Percentiles rank a stretch among this genome's conserved stretches.
phyloP scores from a whole-genome alignment of 92 coral and sea anemone genomes.

The Porites cylindrica region DNA sequence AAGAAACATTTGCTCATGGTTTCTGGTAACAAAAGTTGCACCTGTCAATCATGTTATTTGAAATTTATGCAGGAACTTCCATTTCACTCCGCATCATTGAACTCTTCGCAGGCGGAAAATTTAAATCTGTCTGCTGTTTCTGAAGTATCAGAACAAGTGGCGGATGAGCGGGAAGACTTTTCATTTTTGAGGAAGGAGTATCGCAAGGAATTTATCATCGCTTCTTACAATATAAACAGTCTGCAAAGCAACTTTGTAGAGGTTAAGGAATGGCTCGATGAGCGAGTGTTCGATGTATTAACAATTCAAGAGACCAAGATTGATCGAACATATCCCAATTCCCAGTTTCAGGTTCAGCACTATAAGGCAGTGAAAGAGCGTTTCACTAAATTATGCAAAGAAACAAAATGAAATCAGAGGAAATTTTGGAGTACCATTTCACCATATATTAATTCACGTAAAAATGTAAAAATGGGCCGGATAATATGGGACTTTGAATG shows the following conservation, averaged over 20 bases:
- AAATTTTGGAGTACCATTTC: conserved; percentile 41
- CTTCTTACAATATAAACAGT: conserved; percentile 27
- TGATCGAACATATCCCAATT: conserved; percentile 46
- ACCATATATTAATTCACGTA: conserved; percentile 31
- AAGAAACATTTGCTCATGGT: neutral
- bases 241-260: conserved; percentile 50
- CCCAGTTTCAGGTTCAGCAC: conserved; percentile 46
- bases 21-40: conserved; percentile 7
- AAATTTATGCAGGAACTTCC: conserved; percentile 6
- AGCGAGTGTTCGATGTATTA: conserved; percentile 22
- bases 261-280: conserved; percentile 28
- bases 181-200: neutral
- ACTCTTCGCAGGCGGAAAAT: neutral
- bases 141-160: neutral
- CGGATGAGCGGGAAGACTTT: neutral
- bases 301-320: neutral
- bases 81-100: neutral
- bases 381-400: conserved; percentile 44
- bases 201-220: conserved; percentile 30
- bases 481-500: conserved; percentile 13
- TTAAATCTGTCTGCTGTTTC: conserved; percentile 1
- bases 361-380: conserved; percentile 31
- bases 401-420: conserved; percentile 35
- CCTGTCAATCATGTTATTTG: conserved; percentile 10
- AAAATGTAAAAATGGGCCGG: conserved; percentile 11